Conservation (phyloP, 2,888 invertebrate species). For the Dinocampus coccinellae region DNA sequence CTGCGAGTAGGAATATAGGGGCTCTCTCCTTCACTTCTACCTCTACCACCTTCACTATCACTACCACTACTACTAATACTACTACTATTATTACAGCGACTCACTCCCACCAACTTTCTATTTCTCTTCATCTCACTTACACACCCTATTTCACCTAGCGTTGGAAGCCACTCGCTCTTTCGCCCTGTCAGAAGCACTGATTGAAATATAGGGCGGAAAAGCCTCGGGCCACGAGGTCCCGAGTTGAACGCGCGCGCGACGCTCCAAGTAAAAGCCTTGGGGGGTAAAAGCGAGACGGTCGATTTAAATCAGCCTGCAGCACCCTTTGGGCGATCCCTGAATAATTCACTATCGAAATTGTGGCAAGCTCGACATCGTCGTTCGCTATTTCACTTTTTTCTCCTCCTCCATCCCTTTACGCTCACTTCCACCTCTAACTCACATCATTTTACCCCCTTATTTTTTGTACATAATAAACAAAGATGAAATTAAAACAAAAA, state of each 20-base stretch:
- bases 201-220: conserved; percentile 67
- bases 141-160: too few species aligned
- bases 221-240: conserved; percentile 57
- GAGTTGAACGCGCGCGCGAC: conserved; percentile 44
- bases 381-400: too few species aligned
- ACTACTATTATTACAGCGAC: too few species aligned
- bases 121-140: too few species aligned
- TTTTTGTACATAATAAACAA: too few species aligned
- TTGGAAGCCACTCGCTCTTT: conserved; percentile 40
- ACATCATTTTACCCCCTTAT: too few species aligned
- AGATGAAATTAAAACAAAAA: too few species aligned
- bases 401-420: too few species aligned
- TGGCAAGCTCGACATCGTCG: conserved; percentile 42
- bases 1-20: conserved; percentile 31
- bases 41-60: not conserved
- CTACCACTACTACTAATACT: too few species aligned
- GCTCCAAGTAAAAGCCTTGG: conserved; percentile 35
- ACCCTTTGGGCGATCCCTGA: conserved; percentile 58
- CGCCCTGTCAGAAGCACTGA: conserved; percentile 64
- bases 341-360: conserved; percentile 61
- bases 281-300: conserved; percentile 53
- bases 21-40: not conserved
- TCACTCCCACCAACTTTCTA: too few species aligned
- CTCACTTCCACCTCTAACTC: too few species aligned
- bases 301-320: conserved; percentile 60